A percentile compares a stretch with the other conserved stretches of the same genome.
phyloP scores from a whole-genome alignment of 2,113 vertebrate genomes.

The Antigone vipio region DNA sequence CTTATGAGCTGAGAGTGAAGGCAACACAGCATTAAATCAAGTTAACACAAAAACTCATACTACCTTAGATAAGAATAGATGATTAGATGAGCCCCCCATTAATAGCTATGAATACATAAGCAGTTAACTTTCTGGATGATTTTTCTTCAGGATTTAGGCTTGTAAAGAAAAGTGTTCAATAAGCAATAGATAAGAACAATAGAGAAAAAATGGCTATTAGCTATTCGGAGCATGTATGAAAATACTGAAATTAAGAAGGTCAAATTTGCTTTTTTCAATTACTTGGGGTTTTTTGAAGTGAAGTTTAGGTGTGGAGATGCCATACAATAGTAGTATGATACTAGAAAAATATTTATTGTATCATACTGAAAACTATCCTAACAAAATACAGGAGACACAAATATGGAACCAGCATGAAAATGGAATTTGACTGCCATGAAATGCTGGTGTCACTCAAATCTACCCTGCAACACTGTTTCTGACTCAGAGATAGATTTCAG shows the following conservation, averaged over 20 bases:
- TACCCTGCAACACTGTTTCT: not conserved
- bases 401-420: not conserved
- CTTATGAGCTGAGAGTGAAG: not conserved
- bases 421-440: not conserved
- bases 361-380: not conserved
- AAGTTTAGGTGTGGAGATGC: not conserved
- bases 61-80: not conserved
- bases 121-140: not conserved
- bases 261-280: not conserved
- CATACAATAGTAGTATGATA: not conserved
- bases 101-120: not conserved
- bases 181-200: not conserved
- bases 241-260: not conserved
- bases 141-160: not conserved
- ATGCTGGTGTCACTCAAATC: not conserved
- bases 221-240: not conserved
- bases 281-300: fast-evolving
- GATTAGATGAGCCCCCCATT: not conserved
- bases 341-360: not conserved
- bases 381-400: not conserved
- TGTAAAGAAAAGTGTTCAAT: not conserved
- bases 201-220: not conserved
- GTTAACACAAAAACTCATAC: not conserved
- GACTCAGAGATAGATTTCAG: not conserved
- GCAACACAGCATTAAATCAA: not conserved